Base-by-base conservation (phyloP, 2,888 invertebrate species). In the Crematogaster levior region DNA sequence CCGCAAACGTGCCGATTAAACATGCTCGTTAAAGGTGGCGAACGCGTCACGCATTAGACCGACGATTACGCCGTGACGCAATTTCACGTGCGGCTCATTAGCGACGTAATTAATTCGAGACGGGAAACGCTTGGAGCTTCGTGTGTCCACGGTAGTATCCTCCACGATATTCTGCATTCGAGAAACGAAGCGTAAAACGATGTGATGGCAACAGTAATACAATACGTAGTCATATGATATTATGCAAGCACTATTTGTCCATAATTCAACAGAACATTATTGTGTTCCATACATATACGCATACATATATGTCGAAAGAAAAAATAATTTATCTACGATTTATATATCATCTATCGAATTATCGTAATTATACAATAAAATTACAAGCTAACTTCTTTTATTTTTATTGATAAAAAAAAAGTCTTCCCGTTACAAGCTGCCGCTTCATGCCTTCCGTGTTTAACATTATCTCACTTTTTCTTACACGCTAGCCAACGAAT, bases 71-170 rank as follows among this genome's bases (percentile, higher is more conserved):
- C 83, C 87, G 84, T 85, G 83, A 87, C 86, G 89, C 83, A 81
- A 86, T 86, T 85, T 88, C 85, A 81, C 87, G 83, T 88, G 86
- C 83, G 79, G 84, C 90, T 91, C 90, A 90, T 92, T 92, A 92
- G 90, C 85, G 87, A 82, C 82, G 86, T 84, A 88, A 91, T 91
- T 92, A 91, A 92, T 91, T 91, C 85, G 85, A 86, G 84, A 86
- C 68, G 74, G 79, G 63, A 85, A 87, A 86, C 84, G 66, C 83
- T 77, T 27, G 43, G 82, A 84, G 82, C 75, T 79, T 66, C 82
- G 66, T 21, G 15, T 27, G 40, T 68, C 12, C 40, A 15, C 58
- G 21, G 27, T 56, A 65, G n/a, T 40, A 65, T 43, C 40, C 15
- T 66, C 10, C 53, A 10, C 53, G 27, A 6, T 72, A 51, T 68